phyloP scores from a whole-genome alignment of 2,113 vertebrate species.

The Ciconia maguari region DNA sequence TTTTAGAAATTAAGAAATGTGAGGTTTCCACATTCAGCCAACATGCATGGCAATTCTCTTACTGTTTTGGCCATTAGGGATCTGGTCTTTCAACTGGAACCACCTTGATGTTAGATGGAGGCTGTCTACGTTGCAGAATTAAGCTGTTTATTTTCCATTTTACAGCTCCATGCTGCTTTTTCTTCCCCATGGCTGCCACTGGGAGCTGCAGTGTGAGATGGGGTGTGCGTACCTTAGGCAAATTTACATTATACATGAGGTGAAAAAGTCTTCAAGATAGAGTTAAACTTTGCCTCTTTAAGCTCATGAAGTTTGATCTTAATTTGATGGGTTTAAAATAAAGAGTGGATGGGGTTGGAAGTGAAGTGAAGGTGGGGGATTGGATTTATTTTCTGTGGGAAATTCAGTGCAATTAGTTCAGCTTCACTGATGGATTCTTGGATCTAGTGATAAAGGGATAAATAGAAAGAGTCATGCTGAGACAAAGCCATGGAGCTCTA shows the following conservation, averaged over 20 bases:
- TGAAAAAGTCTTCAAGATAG: background rate
- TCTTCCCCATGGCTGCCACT: background rate
- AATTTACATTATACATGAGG: background rate
- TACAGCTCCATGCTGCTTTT: background rate
- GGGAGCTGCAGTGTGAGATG: background rate
- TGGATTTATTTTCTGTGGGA: background rate
- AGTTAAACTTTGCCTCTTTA: background rate
- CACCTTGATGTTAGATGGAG: background rate
- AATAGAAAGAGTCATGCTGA: background rate
- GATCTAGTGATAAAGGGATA: background rate
- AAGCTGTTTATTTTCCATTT: conserved; percentile 13
- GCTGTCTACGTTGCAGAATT: background rate
- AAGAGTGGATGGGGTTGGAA: background rate
- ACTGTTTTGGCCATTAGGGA: background rate
- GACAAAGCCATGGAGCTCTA: background rate
- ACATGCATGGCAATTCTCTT: background rate
- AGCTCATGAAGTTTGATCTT: background rate
- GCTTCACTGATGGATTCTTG: background rate
- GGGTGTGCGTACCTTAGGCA: background rate
- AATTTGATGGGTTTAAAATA: background rate
- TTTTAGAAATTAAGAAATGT: background rate
- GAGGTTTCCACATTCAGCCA: background rate
- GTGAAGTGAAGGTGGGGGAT: background rate
- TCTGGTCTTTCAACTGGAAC: background rate
- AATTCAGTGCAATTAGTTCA: background rate